Evolutionary conservation across 2,797 vertebrate species (phyloP).

Genomic region (Pantherophis vulpinus): DNA sequence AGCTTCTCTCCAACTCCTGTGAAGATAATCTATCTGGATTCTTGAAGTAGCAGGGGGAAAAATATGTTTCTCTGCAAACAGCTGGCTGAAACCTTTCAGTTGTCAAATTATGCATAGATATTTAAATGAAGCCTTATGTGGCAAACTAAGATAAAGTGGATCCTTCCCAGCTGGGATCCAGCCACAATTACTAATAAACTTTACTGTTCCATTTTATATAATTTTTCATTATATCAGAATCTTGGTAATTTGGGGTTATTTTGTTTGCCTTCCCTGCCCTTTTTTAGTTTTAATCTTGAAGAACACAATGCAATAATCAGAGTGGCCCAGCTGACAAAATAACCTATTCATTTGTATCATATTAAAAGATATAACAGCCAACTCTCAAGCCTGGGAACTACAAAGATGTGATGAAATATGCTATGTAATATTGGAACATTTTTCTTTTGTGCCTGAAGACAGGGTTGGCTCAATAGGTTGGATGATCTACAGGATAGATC

Average conservation of each 20-base stretch:
- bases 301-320: slow-evolving; percentile 21
- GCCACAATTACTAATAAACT: slow-evolving; percentile 54
- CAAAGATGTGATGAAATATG: not conserved
- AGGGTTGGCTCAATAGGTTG: not conserved
- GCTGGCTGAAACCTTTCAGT: slow-evolving; percentile 63
- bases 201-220: slow-evolving; percentile 47
- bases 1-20: slow-evolving; percentile 17
- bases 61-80: slow-evolving; percentile 47
- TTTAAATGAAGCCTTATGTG: slow-evolving; percentile 62
- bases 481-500: not conserved
- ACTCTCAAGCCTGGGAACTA: not conserved
- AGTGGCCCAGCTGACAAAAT: not conserved
- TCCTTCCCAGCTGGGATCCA: slow-evolving; percentile 60
- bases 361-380: not conserved
- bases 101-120: slow-evolving; percentile 62
- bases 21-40: slow-evolving; percentile 21
- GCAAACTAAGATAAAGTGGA: slow-evolving; percentile 52
- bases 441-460: not conserved
- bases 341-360: not conserved
- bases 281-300: not conserved
- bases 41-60: slow-evolving; percentile 30
- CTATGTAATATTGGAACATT: not conserved
- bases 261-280: slow-evolving; percentile 23
- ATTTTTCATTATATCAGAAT: slow-evolving; percentile 43
- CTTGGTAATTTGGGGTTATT: slow-evolving; percentile 38